Conservation (phyloP, 2,797 vertebrate species). For the Ibycter americanus region DNA sequence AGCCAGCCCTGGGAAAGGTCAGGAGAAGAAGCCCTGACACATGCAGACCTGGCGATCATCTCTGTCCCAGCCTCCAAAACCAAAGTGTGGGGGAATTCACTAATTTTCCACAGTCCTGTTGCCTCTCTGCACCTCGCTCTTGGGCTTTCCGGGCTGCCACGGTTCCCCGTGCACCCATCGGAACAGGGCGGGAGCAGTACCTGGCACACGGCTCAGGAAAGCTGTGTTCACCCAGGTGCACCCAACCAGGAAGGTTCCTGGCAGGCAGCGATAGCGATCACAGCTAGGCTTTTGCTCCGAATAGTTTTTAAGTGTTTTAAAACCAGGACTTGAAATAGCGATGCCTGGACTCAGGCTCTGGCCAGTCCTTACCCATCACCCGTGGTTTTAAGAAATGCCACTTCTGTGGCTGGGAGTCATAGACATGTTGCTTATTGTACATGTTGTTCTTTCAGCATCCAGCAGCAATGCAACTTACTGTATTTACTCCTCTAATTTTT, state of each 20-base stretch:
- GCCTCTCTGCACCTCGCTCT: neutral
- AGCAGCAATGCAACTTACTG: neutral
- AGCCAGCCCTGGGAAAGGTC: slow-evolving; percentile 29
- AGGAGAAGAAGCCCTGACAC: neutral
- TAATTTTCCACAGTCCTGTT: neutral
- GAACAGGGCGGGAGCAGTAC: neutral
- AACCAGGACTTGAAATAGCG: neutral
- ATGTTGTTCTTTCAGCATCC: neutral
- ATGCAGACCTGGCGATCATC: neutral
- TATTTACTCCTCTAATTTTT: neutral
- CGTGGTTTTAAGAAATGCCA: neutral
- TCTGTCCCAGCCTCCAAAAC: neutral
- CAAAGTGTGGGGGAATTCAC: neutral
- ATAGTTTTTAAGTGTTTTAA: neutral
- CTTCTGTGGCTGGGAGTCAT: neutral
- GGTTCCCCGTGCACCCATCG: rapidly evolving
- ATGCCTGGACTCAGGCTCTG: neutral
- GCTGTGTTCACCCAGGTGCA: neutral
- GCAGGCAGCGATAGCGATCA: neutral
- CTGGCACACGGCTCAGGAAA: neutral
- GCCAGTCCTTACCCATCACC: neutral
- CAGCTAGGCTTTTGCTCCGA: neutral
- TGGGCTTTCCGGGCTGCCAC: neutral
- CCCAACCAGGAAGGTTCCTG: neutral
- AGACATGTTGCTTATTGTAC: neutral